A percentile compares a stretch with the other conserved stretches of the same genome.
Conservation (phyloP, 2,113 vertebrate genomes). For the Leptobrachium ailaonicum region DNA sequence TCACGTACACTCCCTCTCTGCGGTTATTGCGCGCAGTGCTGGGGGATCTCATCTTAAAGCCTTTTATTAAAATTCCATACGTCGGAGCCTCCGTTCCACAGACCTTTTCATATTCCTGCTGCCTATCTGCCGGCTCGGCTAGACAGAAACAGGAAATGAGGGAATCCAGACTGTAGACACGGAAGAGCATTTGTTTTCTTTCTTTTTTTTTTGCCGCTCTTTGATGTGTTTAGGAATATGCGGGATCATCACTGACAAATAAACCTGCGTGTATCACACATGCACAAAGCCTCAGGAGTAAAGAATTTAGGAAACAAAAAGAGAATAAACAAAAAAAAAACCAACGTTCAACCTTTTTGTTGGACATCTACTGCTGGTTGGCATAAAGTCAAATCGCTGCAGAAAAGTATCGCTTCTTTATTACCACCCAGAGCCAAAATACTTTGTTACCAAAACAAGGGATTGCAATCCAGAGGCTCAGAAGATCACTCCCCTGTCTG, state of each 20-base stretch:
- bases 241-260: conserved; percentile 42
- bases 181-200: background rate
- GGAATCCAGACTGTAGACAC: conserved; percentile 35
- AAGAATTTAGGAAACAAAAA: conserved; percentile 5
- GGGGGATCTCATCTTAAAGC: conserved; percentile 14
- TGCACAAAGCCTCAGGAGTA: conserved; percentile 18
- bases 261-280: conserved; percentile 13
- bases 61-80: conserved; percentile 42
- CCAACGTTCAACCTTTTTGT: too few relatives aligned
- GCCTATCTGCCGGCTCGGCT: conserved; percentile 29
- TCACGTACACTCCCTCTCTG: background rate
- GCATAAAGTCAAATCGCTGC: too few relatives aligned
- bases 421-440: too few relatives aligned
- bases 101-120: conserved; percentile 24
- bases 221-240: conserved; percentile 42
- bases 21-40: conserved; percentile 1
- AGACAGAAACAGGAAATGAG: conserved; percentile 49
- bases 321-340: too few relatives aligned
- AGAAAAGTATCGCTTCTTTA: too few relatives aligned
- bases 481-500: too few relatives aligned
- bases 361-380: too few relatives aligned
- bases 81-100: conserved; percentile 21
- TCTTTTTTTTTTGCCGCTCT: background rate
- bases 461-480: too few relatives aligned
- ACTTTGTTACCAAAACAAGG: too few relatives aligned